Conservation (phyloP, 2,888 invertebrate genomes). For the Augochlorella aurata region DNA sequence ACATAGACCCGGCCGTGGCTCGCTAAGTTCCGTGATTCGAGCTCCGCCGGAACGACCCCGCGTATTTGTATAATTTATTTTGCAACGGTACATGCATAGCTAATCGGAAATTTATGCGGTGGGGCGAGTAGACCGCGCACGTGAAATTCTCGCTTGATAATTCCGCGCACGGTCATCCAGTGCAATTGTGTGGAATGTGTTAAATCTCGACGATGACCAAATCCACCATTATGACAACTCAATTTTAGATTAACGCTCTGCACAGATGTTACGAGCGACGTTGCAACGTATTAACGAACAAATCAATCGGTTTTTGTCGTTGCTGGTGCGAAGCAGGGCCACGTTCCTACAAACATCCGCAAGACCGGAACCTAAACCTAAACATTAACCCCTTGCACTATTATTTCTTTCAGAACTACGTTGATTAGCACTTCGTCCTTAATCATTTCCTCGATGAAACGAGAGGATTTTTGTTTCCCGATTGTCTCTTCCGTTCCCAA, state of each 20-base stretch:
- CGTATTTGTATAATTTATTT: conserved; percentile 49
- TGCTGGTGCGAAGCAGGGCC: too few species aligned
- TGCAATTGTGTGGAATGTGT: conserved; percentile 31
- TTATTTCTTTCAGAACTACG: too few species aligned
- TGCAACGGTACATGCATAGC: conserved; percentile 47
- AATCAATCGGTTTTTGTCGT: not conserved
- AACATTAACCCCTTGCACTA: too few species aligned
- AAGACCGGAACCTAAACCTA: too few species aligned
- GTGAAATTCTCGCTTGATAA: conserved; percentile 43
- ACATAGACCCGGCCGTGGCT: not conserved
- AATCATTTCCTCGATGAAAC: too few species aligned
- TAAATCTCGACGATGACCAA: conserved; percentile 36
- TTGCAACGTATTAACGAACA: not conserved
- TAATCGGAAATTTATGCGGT: conserved; percentile 44
- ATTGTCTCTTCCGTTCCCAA: too few species aligned
- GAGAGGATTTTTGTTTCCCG: too few species aligned
- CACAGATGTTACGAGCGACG: not conserved
- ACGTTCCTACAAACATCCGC: too few species aligned
- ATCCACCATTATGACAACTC: conserved; percentile 21
- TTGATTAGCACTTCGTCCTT: too few species aligned
- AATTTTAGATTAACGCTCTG: not conserved
- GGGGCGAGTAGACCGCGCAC: not conserved
- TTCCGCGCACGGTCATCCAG: conserved; percentile 35
- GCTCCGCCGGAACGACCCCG: not conserved
- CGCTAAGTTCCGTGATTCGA: conserved; percentile 11